Evolutionary conservation across 1,140 invertebrate genomes (phyloP), one percentile per base, ranked within the genome.

Genomic region (Apis cerana): DNA sequence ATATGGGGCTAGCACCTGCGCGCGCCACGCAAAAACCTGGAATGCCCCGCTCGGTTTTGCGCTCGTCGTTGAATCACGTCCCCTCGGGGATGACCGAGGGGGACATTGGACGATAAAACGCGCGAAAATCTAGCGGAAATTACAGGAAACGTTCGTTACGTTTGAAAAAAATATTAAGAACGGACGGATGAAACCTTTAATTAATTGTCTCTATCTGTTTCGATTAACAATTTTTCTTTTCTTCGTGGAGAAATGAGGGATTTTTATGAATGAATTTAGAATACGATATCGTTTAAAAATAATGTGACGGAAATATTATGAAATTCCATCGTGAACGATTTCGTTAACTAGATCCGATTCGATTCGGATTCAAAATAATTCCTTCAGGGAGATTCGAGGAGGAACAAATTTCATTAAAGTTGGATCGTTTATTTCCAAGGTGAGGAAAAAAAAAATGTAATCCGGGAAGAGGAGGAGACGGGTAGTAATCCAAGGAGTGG

Each of bases 1-100:
- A 90, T 87, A 87, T 79, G 85, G 85, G 75, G 75, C 81, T 88
- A 85, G 89, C 88, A 91, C 84, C 88, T 91, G 89, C 90, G 88
- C 81, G 85, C 89, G 85, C 79, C 52, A 33, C 72, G 86, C 85
- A 88, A 80, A 88, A 90, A 88, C 80, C 48, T 67, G 23, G 65
- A 75, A 77, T 76, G 68, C 58, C 61, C 74, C 77, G 74, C 58
- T 62, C 59, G 71, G 71, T n/a, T n/a, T n/a, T n/a, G n/a, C 77
- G 74, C 58, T 62, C 59, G 71, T n/a, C n/a, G 71, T 64, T 79
- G 80, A 85, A 65, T 87, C 75, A 78, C 71, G 72, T 61, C 64
- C 48, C 58, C 67, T 10, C 9, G 8, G 74, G 62, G n/a, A 48
- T 74, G 78, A 85, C 72, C 76, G 59, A n/a, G 48, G 48, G 11